Conservation (phyloP, 2,888 invertebrate genomes). For the Rotaria sp. region DNA sequence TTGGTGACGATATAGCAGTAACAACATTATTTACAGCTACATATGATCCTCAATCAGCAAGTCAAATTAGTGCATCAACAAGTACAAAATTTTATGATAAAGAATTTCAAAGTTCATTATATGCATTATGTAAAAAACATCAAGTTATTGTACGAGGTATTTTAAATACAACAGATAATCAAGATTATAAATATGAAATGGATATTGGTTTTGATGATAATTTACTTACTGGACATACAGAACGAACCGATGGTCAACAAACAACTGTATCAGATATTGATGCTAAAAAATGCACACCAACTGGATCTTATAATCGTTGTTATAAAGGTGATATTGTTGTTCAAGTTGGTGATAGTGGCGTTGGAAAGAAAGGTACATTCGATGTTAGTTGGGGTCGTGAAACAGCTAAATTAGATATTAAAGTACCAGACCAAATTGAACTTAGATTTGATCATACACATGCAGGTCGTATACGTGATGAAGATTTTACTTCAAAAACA, state of each 20-base stretch:
- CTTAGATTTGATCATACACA: constrained; percentile 3
- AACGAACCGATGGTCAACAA: constrained; percentile 16
- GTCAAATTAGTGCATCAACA: neutral
- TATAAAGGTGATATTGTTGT: constrained; percentile 16
- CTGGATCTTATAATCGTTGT: neutral
- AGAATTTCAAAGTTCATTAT: neutral
- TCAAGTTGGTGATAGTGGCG: no score
- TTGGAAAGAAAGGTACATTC: neutral
- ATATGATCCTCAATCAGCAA: neutral
- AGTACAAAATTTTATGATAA: neutral
- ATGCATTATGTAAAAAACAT: neutral
- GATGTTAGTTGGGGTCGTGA: neutral
- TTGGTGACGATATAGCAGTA: neutral
- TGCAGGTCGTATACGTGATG: neutral
- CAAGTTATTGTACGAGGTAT: neutral
- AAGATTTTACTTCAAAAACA: constrained; percentile 16
- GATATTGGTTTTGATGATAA: neutral
- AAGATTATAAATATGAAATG: constrained; percentile 5
- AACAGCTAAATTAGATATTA: neutral
- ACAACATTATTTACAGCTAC: neutral
- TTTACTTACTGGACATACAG: neutral
- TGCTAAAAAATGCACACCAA: neutral
- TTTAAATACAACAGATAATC: neutral
- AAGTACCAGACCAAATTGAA: neutral
- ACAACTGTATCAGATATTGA: neutral